Percentiles rank a stretch among this genome's conserved stretches.
phyloP scores from a whole-genome alignment of 2,888 invertebrate genomes.

The Hofmannophila pseudospretella region DNA sequence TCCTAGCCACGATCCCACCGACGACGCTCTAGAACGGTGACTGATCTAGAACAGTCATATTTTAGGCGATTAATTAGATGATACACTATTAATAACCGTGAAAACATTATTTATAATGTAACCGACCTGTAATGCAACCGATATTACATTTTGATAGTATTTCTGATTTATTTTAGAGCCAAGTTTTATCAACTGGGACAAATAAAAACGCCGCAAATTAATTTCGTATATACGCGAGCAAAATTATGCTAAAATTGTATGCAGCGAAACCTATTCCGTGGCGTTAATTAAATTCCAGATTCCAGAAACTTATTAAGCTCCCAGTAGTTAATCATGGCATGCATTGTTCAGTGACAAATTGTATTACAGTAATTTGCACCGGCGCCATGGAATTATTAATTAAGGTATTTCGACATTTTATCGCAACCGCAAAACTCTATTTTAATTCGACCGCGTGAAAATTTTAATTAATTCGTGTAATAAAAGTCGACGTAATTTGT shows the following conservation, averaged over 20 bases:
- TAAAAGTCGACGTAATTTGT: background rate
- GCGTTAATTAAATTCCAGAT: slow-evolving; percentile 10
- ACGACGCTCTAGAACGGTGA: too few species aligned
- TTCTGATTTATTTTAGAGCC: too few species aligned
- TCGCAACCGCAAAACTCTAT: background rate
- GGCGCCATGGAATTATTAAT: slow-evolving; percentile 7
- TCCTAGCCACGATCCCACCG: too few species aligned
- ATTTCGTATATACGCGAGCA: background rate
- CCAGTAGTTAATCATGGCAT: slow-evolving; percentile 9
- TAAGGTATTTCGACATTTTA: slow-evolving; percentile 6
- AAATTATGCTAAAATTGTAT: slow-evolving; percentile 6
- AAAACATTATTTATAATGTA: too few species aligned
- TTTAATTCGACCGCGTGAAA: background rate
- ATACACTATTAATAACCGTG: too few species aligned
- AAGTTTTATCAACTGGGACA: too few species aligned
- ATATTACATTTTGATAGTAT: too few species aligned
- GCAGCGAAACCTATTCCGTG: background rate
- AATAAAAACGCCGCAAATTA: background rate
- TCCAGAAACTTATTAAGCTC: slow-evolving; percentile 5
- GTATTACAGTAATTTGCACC: slow-evolving; percentile 7
- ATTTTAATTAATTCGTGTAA: background rate
- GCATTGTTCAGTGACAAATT: slow-evolving; percentile 14
- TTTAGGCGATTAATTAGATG: too few species aligned
- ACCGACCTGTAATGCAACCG: too few species aligned
- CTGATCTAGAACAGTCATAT: too few species aligned